A percentile compares a stretch with the other conserved stretches of the same genome.
Conservation (phyloP, 2,888 invertebrate genomes). For the Apamea crenata region DNA sequence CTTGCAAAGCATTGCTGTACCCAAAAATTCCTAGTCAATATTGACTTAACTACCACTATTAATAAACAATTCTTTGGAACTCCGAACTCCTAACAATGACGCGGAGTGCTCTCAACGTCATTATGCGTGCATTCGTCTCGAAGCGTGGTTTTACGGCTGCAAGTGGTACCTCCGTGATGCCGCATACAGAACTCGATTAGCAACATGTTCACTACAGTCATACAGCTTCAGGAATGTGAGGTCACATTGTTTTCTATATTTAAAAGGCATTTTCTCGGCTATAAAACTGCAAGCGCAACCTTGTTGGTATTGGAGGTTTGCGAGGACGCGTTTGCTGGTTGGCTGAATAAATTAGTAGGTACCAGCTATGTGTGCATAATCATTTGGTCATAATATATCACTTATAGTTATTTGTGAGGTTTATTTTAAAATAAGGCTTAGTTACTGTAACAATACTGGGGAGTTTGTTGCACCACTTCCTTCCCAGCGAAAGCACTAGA, state of each 20-base stretch:
- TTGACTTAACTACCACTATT: constrained; percentile 48
- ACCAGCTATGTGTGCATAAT: background rate
- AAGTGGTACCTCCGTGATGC: constrained; percentile 78
- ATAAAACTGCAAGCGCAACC: constrained; percentile 68
- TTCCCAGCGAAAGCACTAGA: no score
- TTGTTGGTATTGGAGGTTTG: constrained; percentile 64
- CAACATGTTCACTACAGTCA: constrained; percentile 79
- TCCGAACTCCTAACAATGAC: constrained; percentile 49
- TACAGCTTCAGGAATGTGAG: constrained; percentile 78
- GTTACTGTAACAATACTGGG: background rate
- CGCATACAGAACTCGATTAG: constrained; percentile 85
- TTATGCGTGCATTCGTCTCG: constrained; percentile 58
- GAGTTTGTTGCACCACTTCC: no score
- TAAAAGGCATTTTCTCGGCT: constrained; percentile 72
- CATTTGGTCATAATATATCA: background rate
- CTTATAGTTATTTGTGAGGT: background rate
- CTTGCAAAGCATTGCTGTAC: constrained; percentile 13
- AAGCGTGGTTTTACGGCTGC: constrained; percentile 76
- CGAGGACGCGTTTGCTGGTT: constrained; percentile 39
- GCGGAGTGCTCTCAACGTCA: constrained; percentile 49
- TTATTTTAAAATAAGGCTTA: background rate
- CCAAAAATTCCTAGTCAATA: constrained; percentile 44
- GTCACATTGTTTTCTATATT: constrained; percentile 79
- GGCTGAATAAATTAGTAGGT: constrained; percentile 32
- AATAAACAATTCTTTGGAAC: constrained; percentile 48